Base-by-base conservation (phyloP, 2,797 vertebrate genomes). In the Danio albolineatus region DNA sequence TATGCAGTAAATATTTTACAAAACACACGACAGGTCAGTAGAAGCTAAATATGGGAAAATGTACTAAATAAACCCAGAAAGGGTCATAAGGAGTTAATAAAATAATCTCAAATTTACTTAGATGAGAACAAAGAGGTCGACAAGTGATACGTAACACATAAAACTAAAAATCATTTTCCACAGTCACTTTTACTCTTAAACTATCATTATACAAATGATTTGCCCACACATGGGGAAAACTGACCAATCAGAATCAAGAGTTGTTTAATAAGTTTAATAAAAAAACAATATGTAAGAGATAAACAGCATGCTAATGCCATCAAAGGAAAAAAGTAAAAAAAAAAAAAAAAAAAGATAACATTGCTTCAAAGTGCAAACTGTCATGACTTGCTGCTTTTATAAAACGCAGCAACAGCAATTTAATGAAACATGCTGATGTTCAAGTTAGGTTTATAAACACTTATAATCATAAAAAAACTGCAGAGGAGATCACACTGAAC, bases 381-480 rank as follows among this genome's bases (percentile, higher is more conserved):
- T 49, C 28, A 10, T 21, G n/a, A n/a, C 28, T 48, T 76, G 44
- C 2, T 65, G 39, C 61, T 19, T 66, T 76, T 46, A 59, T 69
- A 60, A 48, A 78, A 54, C 4, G 14, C 10, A 41, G 48, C 38
- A 78, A 78, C 46, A 62, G 4, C 36, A 60, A 49, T 61, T 17
- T 21, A 57, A 49, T 60, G 21, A 51, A 73, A 60, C 13, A 59
- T 60, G 41, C 0, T 7, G 19, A 21, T 44, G 39, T 43, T 57
- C 70, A 57, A 73, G 71, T 38, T n/a, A 59, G 39, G 49, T 74
- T 61, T 49, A 61, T 74, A 21, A 74, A 48, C 16, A 73, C 46
- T 14, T 60, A 59, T n/a, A 12, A 60, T 44, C 70, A n/a, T 57
- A 43, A 43, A 73, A 43, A 43, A 73, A 73, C 41, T 59, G 54